Evolutionary conservation across 2,888 invertebrate genomes (phyloP).

Genomic region (Cabera pusaria): DNA sequence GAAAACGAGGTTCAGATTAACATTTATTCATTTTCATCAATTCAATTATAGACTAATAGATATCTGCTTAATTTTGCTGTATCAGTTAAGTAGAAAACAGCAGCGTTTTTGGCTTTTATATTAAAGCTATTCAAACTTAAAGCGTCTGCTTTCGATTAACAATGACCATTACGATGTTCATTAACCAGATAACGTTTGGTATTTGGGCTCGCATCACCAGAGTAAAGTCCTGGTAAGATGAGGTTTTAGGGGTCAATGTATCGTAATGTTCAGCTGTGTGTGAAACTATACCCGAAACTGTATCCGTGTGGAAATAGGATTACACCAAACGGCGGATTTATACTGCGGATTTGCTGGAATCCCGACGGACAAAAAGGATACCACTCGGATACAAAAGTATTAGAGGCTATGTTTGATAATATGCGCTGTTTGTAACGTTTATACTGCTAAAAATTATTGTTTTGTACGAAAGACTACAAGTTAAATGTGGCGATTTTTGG

Average conservation of each 20-base stretch:
- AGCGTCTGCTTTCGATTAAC: conserved; percentile 20
- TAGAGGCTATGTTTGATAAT: conserved; percentile 64
- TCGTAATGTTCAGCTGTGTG: conserved; percentile 56
- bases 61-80: conserved; percentile 1
- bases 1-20: too few relatives aligned
- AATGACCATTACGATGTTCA: conserved; percentile 28
- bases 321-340: conserved; percentile 72
- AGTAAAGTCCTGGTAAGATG: conserved; percentile 38
- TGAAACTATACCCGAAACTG: conserved; percentile 60
- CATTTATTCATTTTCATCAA: too few relatives aligned
- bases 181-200: conserved; percentile 29
- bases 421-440: conserved; percentile 43
- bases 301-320: conserved; percentile 59
- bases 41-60: too few relatives aligned
- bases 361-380: conserved; percentile 62
- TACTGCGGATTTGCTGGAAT: conserved; percentile 65
- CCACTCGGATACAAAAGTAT: conserved; percentile 50
- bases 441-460: conserved; percentile 18
- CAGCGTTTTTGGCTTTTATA: conserved; percentile 14
- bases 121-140: conserved; percentile 17
- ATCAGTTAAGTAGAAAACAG: neutral
- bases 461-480: conserved; percentile 4
- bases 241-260: conserved; percentile 47
- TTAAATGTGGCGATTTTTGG: conserved; percentile 32
- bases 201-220: conserved; percentile 24